Conservation (phyloP, 2,888 invertebrate genomes). For the Sturmia bella region DNA sequence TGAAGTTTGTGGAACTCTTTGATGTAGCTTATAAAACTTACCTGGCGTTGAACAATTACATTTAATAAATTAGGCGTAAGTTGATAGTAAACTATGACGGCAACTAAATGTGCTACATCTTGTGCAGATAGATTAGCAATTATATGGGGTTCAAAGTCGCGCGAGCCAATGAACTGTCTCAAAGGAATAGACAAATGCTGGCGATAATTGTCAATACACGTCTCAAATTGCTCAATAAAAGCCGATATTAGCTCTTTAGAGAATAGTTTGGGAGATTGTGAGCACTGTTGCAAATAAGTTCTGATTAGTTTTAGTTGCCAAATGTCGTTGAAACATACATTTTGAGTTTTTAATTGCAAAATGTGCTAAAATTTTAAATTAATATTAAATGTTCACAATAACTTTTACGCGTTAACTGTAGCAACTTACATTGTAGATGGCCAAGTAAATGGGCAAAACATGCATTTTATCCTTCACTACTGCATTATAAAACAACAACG, state of each 20-base stretch:
- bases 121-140: conserved; percentile 73
- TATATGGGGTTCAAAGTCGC: conserved; percentile 73
- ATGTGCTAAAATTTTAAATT: conserved; percentile 72
- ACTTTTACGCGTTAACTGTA: not conserved
- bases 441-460: conserved; percentile 88
- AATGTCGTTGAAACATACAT: conserved; percentile 81
- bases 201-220: conserved; percentile 75
- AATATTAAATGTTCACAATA: not conserved
- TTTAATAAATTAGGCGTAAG: conserved; percentile 78
- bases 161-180: conserved; percentile 76
- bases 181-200: conserved; percentile 73
- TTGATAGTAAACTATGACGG: conserved; percentile 78
- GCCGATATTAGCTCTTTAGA: conserved; percentile 80
- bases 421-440: conserved; percentile 85
- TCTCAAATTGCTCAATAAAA: conserved; percentile 76
- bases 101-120: conserved; percentile 76
- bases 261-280: conserved; percentile 75
- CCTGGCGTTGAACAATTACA: conserved; percentile 74
- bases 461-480: conserved; percentile 90
- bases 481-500: conserved; percentile 89
- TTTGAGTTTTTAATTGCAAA: conserved; percentile 70
- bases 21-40: conserved; percentile 78
- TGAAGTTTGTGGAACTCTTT: conserved; percentile 78
- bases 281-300: conserved; percentile 81
- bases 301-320: conserved; percentile 90